A percentile compares a stretch with the other conserved stretches of the same genome.
Conservation (phyloP, 2,797 vertebrate genomes). For the Zenarchopterus dispar region DNA sequence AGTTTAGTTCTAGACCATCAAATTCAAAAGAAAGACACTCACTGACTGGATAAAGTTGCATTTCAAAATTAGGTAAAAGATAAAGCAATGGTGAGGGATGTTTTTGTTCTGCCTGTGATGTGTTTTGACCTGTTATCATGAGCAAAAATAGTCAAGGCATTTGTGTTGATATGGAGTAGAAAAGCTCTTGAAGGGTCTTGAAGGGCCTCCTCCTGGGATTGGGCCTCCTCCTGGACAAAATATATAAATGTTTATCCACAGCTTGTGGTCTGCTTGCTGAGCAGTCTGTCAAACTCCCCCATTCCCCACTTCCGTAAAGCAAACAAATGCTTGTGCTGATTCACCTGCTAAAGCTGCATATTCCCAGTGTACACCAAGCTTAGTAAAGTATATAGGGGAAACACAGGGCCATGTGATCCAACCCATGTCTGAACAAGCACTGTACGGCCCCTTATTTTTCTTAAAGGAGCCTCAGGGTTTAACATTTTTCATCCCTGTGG, state of each 20-base stretch:
- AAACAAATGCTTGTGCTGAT: slow-evolving; percentile 71
- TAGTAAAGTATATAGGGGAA: slow-evolving; percentile 57
- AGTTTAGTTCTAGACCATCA: no score
- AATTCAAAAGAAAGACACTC: no score
- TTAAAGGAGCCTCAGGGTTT: slow-evolving; percentile 35
- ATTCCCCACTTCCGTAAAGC: slow-evolving; percentile 51
- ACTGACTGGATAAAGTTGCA: no score
- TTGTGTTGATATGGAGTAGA: neutral
- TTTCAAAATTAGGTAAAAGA: no score
- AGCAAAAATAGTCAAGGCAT: neutral
- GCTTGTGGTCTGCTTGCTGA: slow-evolving; percentile 66
- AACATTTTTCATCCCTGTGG: slow-evolving; percentile 33
- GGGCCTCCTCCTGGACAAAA: slow-evolving; percentile 62
- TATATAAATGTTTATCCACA: slow-evolving; percentile 64
- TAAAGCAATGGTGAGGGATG: no score
- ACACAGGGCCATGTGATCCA: slow-evolving; percentile 65
- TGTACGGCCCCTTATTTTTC: slow-evolving; percentile 31
- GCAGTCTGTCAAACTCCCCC: slow-evolving; percentile 56
- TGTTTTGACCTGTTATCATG: neutral
- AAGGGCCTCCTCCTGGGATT: slow-evolving; percentile 48
- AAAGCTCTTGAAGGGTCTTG: slow-evolving; percentile 36
- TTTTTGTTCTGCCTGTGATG: no score
- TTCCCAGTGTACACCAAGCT: slow-evolving; percentile 63
- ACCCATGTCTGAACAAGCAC: slow-evolving; percentile 55
- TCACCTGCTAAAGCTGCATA: slow-evolving; percentile 70